Evolutionary conservation across 2,797 vertebrate species (phyloP), one percentile per base, ranked within the genome.

Genomic region (Apogon talboti): DNA sequence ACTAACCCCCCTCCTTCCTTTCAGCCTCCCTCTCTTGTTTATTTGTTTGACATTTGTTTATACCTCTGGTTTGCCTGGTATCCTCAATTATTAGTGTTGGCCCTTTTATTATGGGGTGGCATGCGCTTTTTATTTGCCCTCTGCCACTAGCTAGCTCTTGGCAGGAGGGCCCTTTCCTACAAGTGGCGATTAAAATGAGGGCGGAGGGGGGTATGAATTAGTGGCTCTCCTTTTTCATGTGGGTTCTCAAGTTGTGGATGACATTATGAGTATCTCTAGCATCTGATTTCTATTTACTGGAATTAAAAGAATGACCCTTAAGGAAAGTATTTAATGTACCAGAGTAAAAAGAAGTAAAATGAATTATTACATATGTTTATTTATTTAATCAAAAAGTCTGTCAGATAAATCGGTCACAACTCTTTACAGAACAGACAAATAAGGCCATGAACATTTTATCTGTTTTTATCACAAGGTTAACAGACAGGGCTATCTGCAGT

Each of bases 11-110:
- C 54, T 50, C 54, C 53, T 56, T 53, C 52, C 50, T 61, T 66
- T 40, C 72, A 15, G 11, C 78, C 71, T 80, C 76, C 74, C 73
- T 87, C 76, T 76, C 85, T 89, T 90, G 82, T 91, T 91, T 92
- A 80, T 89, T 91, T 86, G 84, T 88, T 82, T 83, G 78, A 89
- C 84, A 86, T 93, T 92, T 92, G 86, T 91, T 92, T 89, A 86
- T 85, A 81, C 77, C 56, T 71, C 50, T 63, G 85, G 82, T 91
- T 91, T 90, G 90, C 91, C 84, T 81, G 71, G 68, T 70, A 68
- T 57, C 66, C 78, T 79, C 78, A 72, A 65, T 87, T 83, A 83
- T 82, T 89, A 63, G 76, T 83, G 70, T 78, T 82, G 76, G 75
- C 78, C 71, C 64, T 74, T 79, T 85, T 81, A 82, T 83, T 85